phyloP scores from a whole-genome alignment of 2,888 invertebrate genomes.

The Iselma pallidipennis region DNA sequence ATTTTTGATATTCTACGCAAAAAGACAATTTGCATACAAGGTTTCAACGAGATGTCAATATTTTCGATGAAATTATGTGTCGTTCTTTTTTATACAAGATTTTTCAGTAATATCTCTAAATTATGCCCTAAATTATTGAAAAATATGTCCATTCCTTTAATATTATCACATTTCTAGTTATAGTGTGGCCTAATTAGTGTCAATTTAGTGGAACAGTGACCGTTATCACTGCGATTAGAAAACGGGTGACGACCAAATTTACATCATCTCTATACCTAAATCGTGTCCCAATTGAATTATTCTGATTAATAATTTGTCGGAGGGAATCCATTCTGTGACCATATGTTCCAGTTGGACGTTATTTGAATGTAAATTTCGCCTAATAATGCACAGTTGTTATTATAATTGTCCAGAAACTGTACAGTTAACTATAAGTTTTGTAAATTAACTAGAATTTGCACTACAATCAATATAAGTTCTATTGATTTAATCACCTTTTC shows the following conservation, averaged over 20 bases:
- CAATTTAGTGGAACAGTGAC: neutral
- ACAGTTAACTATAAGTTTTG: neutral
- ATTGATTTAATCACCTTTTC: neutral
- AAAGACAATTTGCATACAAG: too few relatives aligned
- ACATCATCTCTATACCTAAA: constrained; percentile 1
- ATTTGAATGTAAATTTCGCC: constrained; percentile 20
- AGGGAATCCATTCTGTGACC: constrained; percentile 13
- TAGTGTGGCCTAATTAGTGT: neutral
- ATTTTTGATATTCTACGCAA: too few relatives aligned
- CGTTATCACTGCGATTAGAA: neutral
- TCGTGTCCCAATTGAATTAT: constrained; percentile 16
- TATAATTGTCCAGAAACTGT: constrained; percentile 5
- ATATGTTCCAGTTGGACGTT: constrained; percentile 15
- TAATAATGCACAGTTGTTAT: constrained; percentile 15
- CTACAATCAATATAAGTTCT: neutral
- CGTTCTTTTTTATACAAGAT: too few relatives aligned
- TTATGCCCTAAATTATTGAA: too few relatives aligned
- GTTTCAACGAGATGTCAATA: too few relatives aligned
- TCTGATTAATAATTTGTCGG: constrained; percentile 15
- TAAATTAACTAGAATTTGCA: neutral
- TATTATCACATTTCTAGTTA: too few relatives aligned
- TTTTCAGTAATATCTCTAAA: too few relatives aligned
- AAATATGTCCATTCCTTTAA: too few relatives aligned
- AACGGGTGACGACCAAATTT: neutral
- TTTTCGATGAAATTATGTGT: too few relatives aligned